phyloP scores from a whole-genome alignment of 2,113 vertebrate species.

The Megaceryle torquata region DNA sequence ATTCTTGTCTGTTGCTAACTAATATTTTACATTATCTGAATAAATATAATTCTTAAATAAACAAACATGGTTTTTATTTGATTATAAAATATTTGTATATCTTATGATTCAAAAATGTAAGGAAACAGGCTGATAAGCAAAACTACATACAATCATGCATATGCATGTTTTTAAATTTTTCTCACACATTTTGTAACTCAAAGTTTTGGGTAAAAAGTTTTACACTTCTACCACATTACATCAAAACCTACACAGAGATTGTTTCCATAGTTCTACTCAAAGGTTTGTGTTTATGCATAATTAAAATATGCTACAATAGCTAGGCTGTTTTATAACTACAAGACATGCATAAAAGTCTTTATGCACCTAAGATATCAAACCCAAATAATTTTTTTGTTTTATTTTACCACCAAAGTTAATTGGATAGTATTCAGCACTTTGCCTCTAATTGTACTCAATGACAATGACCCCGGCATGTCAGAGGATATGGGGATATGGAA shows the following conservation, averaged over 20 bases:
- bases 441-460: neutral
- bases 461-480: neutral
- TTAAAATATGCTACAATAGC: neutral
- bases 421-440: neutral
- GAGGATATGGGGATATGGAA: accelerated
- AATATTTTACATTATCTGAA: neutral
- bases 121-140: neutral
- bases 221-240: neutral
- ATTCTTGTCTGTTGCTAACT: neutral
- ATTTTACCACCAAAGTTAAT: neutral
- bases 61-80: neutral
- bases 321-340: neutral
- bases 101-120: neutral
- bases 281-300: neutral
- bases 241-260: neutral
- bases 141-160: neutral
- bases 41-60: neutral
- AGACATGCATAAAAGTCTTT: neutral
- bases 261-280: neutral
- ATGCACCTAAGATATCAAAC: neutral
- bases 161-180: neutral
- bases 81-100: neutral
- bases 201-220: neutral
- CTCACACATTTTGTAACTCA: neutral
- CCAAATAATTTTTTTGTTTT: neutral